Evolutionary conservation across 1,140 invertebrate species (phyloP), one percentile per base, ranked within the genome.

Genomic region (Drosophila erecta): DNA sequence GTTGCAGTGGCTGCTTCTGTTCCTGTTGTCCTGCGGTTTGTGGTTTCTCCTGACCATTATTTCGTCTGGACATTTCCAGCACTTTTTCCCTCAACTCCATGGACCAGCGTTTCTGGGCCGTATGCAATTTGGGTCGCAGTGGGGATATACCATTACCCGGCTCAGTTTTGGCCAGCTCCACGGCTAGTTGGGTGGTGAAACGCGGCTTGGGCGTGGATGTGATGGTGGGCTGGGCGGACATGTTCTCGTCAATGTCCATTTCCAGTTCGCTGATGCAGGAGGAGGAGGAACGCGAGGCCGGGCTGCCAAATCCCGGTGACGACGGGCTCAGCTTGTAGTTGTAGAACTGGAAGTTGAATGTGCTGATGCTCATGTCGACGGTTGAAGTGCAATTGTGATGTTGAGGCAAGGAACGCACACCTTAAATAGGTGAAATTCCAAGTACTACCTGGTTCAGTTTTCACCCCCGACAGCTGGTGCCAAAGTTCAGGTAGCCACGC

Each of bases 331-430:
- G 51, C 35, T 90, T 90, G 78, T 85, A 89, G 57, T 89, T 89
- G 64, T 90, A 90, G 53, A 90, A 90, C 38, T 91, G 75, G 47
- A 91, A 90, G 62, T 91, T 90, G 37, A 72, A 90, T 1, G 89
- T 81, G 56, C 84, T 90, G 53, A 91, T 72, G 83, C 89, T 91
- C 89, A 91, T 91, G 46, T 54, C 59, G 56, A 50, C 41, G 67
- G 47, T 15, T 33, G 40, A 47, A 14, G 10, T 12, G 41, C 44
- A 65, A 86, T 33, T 77, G 58, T 70, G 55, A 46, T 75, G 53
- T n/a, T 43, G 38, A 44, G 0, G 8, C 6, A 2, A 12, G 17
- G 10, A 35, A 7, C 14, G 10, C 40, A 4, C 7, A n/a, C 30
- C 35, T 76, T 77, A 70, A 70, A 76, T 76, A 57, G 27, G 20